Base-by-base conservation (phyloP, 2,113 vertebrate species). In the Upupa epops region DNA sequence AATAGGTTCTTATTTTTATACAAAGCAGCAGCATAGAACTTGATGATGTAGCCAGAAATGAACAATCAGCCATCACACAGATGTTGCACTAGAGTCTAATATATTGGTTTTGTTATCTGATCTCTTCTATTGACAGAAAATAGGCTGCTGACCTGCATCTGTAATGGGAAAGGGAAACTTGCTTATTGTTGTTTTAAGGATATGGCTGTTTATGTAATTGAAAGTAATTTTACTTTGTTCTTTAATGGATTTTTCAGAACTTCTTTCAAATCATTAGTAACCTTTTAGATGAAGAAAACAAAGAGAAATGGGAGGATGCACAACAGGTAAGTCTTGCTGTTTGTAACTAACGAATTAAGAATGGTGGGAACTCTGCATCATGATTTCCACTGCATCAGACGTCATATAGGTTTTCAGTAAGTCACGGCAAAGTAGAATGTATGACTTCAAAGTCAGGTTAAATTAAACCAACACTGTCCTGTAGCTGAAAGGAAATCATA, bases 211-310 rank as follows among this genome's bases (percentile, higher is more conserved):
- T 28, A 51, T 60, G 48, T 64, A 3, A 46, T 31, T 81, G 9
- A 80, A 88, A 69, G 68, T 77, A 0, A 34, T 90, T 95, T 90
- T 96, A 70, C 26, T 74, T 79, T 81, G 9, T 71, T n/a, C 21
- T 89, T 86, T 96, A 81, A 90, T 97, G 97, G 84, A 73, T 97
- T 97, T 97, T 97, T 77, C 98, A 99, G 99, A 99, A 99, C 97
- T 99, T 99, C 98, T 99, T 99, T 98, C 99, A 99, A 97, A 99
- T 99, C 97, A 99, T 99, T 98, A 99, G 99, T 96, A 99, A 99
- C 95, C 98, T 99, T 83, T 97, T 99, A 90, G 99, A 99, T 96
- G 99, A 99, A 97, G 99, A 99, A 97, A 99, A 99, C 97, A 98
- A 98, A 94, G 99, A 99, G 83, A 99, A 99, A 95, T 99, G 99